Conservation (phyloP, 2,797 vertebrate species). For the Amphiprion clarkii region DNA sequence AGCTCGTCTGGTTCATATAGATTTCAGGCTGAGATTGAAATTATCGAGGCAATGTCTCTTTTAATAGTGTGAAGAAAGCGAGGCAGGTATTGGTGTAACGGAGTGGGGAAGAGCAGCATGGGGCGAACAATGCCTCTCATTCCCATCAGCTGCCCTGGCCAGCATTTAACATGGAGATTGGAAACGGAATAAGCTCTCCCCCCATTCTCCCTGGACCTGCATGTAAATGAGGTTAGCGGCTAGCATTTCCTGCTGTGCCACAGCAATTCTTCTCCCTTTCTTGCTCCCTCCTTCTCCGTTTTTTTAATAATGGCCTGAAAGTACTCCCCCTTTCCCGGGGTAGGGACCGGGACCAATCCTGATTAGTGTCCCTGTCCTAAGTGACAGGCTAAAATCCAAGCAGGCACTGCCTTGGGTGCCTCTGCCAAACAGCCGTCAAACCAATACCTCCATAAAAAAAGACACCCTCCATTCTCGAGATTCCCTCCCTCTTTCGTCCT, state of each 20-base stretch:
- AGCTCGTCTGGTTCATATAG: slow-evolving; percentile 53
- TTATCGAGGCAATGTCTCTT: slow-evolving; percentile 60
- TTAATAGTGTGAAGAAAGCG: slow-evolving; percentile 63
- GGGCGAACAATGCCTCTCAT: slow-evolving; percentile 83
- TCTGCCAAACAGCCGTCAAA: slow-evolving; percentile 85
- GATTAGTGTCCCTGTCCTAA: slow-evolving; percentile 86
- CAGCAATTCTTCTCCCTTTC: slow-evolving; percentile 76
- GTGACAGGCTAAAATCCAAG: slow-evolving; percentile 85
- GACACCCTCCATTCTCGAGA: slow-evolving; percentile 57
- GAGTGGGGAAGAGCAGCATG: slow-evolving; percentile 69
- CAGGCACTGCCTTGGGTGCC: slow-evolving; percentile 80
- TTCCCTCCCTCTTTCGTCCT: slow-evolving; percentile 51
- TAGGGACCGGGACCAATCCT: slow-evolving; percentile 83
- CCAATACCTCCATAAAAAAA: slow-evolving; percentile 78
- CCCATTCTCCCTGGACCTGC: slow-evolving; percentile 85
- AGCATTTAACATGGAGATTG: slow-evolving; percentile 89
- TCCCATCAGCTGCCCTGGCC: slow-evolving; percentile 85
- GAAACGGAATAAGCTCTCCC: slow-evolving; percentile 85
- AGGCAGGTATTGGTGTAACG: slow-evolving; percentile 78
- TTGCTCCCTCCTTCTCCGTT: slow-evolving; percentile 50
- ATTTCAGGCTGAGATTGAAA: slow-evolving; percentile 62
- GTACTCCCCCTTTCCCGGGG: slow-evolving; percentile 75
- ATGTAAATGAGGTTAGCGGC: slow-evolving; percentile 88
- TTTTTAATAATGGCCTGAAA: slow-evolving; percentile 77
- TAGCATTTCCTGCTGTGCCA: slow-evolving; percentile 85